Evolutionary conservation across 2,888 invertebrate species (phyloP).

Genomic region (Tenthredo livida): DNA sequence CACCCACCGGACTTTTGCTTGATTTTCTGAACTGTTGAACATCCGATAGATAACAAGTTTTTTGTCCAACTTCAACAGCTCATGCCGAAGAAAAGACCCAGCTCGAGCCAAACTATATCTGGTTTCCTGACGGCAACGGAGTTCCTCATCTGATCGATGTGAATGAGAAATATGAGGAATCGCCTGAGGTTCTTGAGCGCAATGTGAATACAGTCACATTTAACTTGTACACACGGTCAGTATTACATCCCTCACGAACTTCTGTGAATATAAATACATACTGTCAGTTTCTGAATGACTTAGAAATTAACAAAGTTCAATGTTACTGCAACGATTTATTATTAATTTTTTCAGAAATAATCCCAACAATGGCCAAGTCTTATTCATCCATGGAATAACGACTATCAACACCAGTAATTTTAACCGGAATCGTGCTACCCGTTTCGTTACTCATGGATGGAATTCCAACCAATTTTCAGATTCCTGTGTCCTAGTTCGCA

Average conservation of each 20-base stretch:
- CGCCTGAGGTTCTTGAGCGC: background rate
- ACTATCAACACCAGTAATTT: constrained; percentile 7
- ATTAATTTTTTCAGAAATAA: background rate
- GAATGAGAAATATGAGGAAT: constrained; percentile 49
- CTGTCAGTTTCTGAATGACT: no score
- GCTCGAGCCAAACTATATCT: constrained; percentile 73
- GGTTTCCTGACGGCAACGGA: constrained; percentile 78
- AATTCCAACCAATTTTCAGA: background rate
- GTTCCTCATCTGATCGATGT: constrained; percentile 76
- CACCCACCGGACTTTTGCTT: background rate
- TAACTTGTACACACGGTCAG: constrained; percentile 43
- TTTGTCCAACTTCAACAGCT: background rate
- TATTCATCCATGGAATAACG: background rate
- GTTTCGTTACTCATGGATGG: constrained; percentile 22
- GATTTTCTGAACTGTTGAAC: background rate
- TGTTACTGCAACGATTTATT: background rate
- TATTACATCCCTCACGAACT: background rate
- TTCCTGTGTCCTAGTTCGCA: background rate
- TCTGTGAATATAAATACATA: background rate
- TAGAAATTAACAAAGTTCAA: background rate
- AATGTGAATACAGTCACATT: background rate
- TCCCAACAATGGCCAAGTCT: background rate
- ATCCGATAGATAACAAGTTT: background rate
- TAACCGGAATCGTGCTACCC: background rate
- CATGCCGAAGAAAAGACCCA: background rate